Evolutionary conservation across 2,888 invertebrate genomes (phyloP), one percentile per base, ranked within the genome.

Genomic region (Congeria kusceri): DNA sequence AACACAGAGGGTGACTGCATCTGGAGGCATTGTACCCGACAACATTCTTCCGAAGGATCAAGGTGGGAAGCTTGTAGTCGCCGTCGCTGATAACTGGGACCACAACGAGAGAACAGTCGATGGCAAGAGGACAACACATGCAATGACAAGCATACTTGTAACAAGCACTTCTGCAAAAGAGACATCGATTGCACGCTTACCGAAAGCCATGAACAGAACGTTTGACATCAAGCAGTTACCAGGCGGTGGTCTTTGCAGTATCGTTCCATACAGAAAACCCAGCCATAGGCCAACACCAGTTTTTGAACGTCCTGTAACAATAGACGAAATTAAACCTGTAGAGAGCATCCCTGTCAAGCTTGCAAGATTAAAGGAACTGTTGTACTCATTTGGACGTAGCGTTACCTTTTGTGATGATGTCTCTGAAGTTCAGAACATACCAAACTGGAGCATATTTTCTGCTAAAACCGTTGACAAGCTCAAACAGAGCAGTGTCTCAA

Each of bases 11-110:
- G n/a, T 46, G 9, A 63, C 63, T 18, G 18, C 27, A 25, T 20
- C 46, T 18, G 63, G 68, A 11, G 58, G 58, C 2, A 4, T 59
- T 18, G 59, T 68, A 2, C 68, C 68, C 13, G 44, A 23, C 3
- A 58, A 32, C 5, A 44, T 63, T 25, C 7, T 13, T 13, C 56
- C 7, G 1, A 4, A 7, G 18, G 3, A 5, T n/a, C 18, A 58
- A 27, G 64, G 64, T 15, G 64, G 63, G 3, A 20, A 56, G 44
- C 63, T 71, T n/a, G 27, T 71, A 39, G 64, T 71, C 15, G 71
- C 28, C 1, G 63, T 46, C 9, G 71, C 63, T 20, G 71, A 71
- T 20, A 71, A 71, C 47, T 71, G 71, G 71, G 71, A 71, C 20
- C 71, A 71, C 46, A 71, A 71, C 25, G 71, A 71, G 20, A 44